These are phyloP conservation scores for Dunckerocampus dactyliophorus DNA, from an alignment of 2,113 vertebrate species.

Conservation along the genomic window DNA sequence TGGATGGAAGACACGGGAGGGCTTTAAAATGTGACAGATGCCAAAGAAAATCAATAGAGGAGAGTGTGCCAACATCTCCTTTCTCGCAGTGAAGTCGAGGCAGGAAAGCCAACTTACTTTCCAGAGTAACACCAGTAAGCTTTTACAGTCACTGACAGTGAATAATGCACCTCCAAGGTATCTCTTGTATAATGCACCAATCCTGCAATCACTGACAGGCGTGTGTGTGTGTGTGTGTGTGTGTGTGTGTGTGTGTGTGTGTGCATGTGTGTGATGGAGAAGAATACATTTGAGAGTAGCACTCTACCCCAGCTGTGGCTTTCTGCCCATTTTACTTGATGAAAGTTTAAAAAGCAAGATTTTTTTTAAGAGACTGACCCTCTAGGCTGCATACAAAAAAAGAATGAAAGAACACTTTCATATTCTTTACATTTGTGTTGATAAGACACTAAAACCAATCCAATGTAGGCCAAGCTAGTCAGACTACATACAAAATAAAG, in stretches of 20 bases:
- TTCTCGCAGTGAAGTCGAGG: conserved; percentile 6
- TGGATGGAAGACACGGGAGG: background rate
- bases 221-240: conserved; percentile 18
- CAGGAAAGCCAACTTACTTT: conserved; percentile 3
- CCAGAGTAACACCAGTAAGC: conserved; percentile 59
- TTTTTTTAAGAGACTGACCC: conserved; percentile 3
- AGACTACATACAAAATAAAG: too few relatives aligned
- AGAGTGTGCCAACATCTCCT: conserved; percentile 1
- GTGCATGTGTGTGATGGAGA: conserved; percentile 8
- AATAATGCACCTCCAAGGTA: conserved; percentile 66
- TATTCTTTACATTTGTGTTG: too few relatives aligned
- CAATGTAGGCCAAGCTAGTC: too few relatives aligned
- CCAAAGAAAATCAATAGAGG: background rate
- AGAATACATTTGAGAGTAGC: conserved; percentile 16
- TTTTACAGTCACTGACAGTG: conserved; percentile 40
- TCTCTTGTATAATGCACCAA: conserved; percentile 63
- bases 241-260: conserved; percentile 20
- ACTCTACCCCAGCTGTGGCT: conserved; percentile 33
- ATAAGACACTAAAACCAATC: too few relatives aligned
- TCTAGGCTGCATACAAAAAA: too few relatives aligned
- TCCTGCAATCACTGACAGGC: conserved; percentile 34
- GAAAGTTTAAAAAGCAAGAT: conserved; percentile 33
- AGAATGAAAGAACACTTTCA: too few relatives aligned
- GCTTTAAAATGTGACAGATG: conserved; percentile 10
- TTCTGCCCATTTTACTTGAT: conserved; percentile 24